A percentile compares a stretch with the other conserved stretches of the same genome.
These are phyloP conservation scores for Stenopsyche tienmushanensis DNA, from an alignment of 1,140 invertebrate species.

Conservation along the genomic window DNA sequence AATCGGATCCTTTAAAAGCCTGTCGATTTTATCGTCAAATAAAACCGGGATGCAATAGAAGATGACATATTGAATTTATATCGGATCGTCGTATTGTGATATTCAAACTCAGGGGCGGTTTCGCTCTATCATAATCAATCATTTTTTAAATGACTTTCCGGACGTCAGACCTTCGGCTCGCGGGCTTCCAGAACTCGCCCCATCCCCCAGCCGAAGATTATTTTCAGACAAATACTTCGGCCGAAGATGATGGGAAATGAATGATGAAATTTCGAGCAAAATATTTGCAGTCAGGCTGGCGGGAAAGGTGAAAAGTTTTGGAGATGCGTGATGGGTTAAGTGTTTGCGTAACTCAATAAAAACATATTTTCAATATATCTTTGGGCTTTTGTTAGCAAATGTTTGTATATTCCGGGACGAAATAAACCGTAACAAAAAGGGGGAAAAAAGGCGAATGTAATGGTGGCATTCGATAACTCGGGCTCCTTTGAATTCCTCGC, in stretches of 20 bases:
- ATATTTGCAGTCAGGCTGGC: neutral
- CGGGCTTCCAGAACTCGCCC: slow-evolving; percentile 11
- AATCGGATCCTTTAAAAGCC: neutral
- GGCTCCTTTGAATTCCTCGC: no score
- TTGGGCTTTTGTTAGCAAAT: no score
- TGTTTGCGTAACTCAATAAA: neutral
- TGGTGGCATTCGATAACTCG: no score
- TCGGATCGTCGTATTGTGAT: slow-evolving; percentile 15
- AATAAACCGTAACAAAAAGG: no score
- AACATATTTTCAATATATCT: no score
- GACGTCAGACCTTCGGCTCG: no score
- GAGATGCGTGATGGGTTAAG: no score
- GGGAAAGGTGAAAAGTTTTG: neutral
- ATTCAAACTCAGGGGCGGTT: neutral
- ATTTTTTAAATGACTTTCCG: slow-evolving; percentile 35
- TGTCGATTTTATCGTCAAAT: neutral
- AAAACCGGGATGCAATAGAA: slow-evolving; percentile 4
- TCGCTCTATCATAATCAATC: slow-evolving; percentile 40
- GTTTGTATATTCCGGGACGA: no score
- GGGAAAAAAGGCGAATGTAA: no score
- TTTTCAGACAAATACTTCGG: slow-evolving; percentile 20
- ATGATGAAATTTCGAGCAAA: slow-evolving; percentile 18
- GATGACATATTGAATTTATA: slow-evolving; percentile 1
- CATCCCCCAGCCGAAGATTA: slow-evolving; percentile 13
- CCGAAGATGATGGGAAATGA: slow-evolving; percentile 4